Percentiles rank a stretch among this genome's conserved stretches.
These are phyloP conservation scores for Triops longicaudatus DNA, from an alignment of 1,140 invertebrate species.

Conservation along the genomic window DNA sequence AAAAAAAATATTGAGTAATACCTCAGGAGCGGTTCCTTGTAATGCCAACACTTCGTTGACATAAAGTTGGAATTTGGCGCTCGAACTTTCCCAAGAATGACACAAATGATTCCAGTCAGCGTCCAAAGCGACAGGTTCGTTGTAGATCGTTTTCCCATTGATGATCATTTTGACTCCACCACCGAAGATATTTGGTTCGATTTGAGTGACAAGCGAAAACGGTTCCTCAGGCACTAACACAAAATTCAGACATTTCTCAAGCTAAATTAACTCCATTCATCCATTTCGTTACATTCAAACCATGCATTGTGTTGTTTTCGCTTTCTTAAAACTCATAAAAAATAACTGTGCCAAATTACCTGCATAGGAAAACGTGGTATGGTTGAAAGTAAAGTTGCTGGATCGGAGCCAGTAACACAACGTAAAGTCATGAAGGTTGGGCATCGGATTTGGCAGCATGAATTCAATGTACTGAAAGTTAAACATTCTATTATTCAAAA, in stretches of 20 bases:
- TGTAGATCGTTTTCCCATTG: conserved; percentile 20
- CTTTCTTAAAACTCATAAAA: too few relatives aligned
- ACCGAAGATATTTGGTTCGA: conserved; percentile 26
- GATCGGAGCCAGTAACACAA: conserved; percentile 28
- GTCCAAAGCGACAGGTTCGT: not conserved
- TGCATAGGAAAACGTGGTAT: conserved; percentile 27
- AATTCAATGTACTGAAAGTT: conserved; percentile 22
- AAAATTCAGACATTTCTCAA: not conserved
- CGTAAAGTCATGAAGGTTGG: conserved; percentile 23
- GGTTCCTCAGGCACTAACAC: conserved; percentile 18
- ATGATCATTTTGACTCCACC: conserved; percentile 18
- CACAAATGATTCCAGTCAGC: conserved; percentile 25
- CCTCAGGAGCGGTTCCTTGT: conserved; percentile 6
- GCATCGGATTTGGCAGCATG: not conserved
- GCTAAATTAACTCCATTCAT: not conserved
- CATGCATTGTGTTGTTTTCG: too few relatives aligned
- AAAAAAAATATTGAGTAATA: not conserved
- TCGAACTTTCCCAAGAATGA: conserved; percentile 25
- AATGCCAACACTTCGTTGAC: conserved; percentile 18
- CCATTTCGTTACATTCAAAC: too few relatives aligned
- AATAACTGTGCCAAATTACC: not conserved
- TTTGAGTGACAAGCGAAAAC: conserved; percentile 17
- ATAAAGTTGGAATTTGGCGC: conserved; percentile 19
- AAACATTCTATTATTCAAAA: too few relatives aligned
- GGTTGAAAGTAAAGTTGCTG: conserved; percentile 18